Evolutionary conservation across 2,797 vertebrate genomes (phyloP), one percentile per base, ranked within the genome.

Genomic region (Parotocinclus haroldoi): DNA sequence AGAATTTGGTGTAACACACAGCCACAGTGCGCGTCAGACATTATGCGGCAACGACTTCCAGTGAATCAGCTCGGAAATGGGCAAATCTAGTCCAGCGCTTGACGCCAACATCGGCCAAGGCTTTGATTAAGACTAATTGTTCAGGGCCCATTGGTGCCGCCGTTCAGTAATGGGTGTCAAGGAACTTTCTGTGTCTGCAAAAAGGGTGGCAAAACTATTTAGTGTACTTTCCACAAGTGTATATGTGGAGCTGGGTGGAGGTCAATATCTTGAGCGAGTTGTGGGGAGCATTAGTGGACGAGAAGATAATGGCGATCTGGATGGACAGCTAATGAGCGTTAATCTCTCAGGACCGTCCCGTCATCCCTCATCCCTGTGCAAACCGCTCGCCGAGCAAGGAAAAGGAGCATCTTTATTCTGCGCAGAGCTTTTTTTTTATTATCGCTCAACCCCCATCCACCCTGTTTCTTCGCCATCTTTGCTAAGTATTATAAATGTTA

Each of bases 401-500:
- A 68, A 67, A 72, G 66, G 40, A 68, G 66, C 50, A 52, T 40
- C 59, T 16, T 64, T 14, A 8, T 36, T 63, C 60, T 50, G 56
- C 51, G 14, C 14, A 54, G 57, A 53, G 46, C 39, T 36, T 18
- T n/a, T 58, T 57, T 89, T 90, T 83, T 89, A 85, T 87, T 88
- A 71, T 77, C 87, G 87, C 85, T 84, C 84, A 81, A 63, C 63
- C 64, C 69, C 63, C 70, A 12, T n/a, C 45, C 9, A n/a, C 48
- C 48, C 3, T 52, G 37, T 18, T 54, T 39, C 58, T 57, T 64
- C 46, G 50, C 56, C 61, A 91, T 92, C 72, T 87, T 90, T 89
- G 83, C 89, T 92, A 92, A 93, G 92, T 90, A 91, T 93, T 92
- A 93, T 92, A 89, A 93, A 91, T 92, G 91, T 91, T 90, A 91